Conservation (phyloP, 2,113 vertebrate genomes). For the Morone chrysops region DNA sequence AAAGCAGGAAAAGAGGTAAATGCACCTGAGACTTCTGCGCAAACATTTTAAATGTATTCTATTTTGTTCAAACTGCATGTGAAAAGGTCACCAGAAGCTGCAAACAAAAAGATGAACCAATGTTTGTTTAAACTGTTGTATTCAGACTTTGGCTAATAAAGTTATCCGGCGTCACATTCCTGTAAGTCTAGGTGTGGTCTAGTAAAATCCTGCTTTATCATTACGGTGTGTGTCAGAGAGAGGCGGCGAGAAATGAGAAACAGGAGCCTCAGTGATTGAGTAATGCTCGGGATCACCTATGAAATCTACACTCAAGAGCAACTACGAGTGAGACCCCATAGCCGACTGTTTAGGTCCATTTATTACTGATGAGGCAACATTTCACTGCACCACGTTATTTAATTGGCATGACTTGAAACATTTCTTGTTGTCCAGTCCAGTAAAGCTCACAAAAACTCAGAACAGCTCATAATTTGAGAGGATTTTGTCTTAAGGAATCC, state of each 20-base stretch:
- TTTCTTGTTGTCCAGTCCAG: neutral
- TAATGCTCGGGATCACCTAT: slow-evolving; percentile 25
- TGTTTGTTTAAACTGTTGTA: neutral
- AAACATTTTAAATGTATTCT: no score
- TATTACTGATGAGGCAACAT: slow-evolving; percentile 32
- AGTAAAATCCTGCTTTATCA: slow-evolving; percentile 47
- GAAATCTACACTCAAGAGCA: slow-evolving; percentile 13
- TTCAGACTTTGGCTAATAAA: slow-evolving; percentile 40
- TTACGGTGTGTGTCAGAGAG: slow-evolving; percentile 7
- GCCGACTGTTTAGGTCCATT: slow-evolving; percentile 24
- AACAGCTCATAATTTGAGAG: no score
- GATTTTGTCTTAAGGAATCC: no score
- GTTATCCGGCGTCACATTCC: slow-evolving; percentile 43
- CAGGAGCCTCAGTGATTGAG: neutral
- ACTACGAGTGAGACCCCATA: neutral
- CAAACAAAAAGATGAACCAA: neutral
- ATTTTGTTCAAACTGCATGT: no score
- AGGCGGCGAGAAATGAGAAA: neutral
- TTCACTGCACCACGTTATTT: slow-evolving; percentile 3
- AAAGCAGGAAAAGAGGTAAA: no score
- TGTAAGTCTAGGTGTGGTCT: neutral
- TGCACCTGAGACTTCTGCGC: no score
- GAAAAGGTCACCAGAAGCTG: neutral
- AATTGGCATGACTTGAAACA: neutral
- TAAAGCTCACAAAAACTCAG: neutral